phyloP scores from a whole-genome alignment of 2,797 vertebrate species.

The Acanthornis magna region DNA sequence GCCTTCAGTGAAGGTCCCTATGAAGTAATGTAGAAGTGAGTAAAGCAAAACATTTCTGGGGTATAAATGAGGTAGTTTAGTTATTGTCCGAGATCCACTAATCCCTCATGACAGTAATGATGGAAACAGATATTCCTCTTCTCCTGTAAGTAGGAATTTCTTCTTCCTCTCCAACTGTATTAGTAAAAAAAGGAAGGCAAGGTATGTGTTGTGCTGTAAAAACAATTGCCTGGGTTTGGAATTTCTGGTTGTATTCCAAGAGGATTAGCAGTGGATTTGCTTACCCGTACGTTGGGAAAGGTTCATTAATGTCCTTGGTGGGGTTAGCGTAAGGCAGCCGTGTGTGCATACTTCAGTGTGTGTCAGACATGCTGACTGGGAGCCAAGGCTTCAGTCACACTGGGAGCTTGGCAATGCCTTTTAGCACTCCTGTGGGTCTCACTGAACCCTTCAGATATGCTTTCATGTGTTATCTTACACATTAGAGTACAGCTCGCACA shows the following conservation, averaged over 20 bases:
- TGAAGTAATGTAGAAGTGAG: neutral
- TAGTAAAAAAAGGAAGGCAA: neutral
- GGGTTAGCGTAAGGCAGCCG: neutral
- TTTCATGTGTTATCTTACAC: neutral
- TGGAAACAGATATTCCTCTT: neutral
- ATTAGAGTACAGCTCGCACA: neutral
- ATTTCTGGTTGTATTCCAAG: neutral
- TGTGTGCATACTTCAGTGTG: neutral
- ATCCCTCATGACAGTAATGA: neutral
- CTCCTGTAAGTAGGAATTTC: neutral
- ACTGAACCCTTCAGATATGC: neutral
- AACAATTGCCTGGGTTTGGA: neutral
- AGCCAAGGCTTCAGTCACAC: neutral
- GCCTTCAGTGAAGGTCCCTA: neutral
- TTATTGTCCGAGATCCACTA: neutral
- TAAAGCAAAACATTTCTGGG: neutral
- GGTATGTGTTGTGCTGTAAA: neutral
- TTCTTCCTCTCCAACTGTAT: neutral
- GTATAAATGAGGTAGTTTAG: neutral
- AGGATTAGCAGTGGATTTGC: constrained; percentile 13
- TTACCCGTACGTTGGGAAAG: neutral
- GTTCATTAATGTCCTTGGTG: neutral
- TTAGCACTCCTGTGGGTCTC: neutral
- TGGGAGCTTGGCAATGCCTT: neutral
- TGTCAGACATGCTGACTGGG: neutral